Percentiles rank a stretch among this genome's conserved stretches.
phyloP scores from a whole-genome alignment of 1,140 invertebrate species.

The Ooceraea biroi region DNA sequence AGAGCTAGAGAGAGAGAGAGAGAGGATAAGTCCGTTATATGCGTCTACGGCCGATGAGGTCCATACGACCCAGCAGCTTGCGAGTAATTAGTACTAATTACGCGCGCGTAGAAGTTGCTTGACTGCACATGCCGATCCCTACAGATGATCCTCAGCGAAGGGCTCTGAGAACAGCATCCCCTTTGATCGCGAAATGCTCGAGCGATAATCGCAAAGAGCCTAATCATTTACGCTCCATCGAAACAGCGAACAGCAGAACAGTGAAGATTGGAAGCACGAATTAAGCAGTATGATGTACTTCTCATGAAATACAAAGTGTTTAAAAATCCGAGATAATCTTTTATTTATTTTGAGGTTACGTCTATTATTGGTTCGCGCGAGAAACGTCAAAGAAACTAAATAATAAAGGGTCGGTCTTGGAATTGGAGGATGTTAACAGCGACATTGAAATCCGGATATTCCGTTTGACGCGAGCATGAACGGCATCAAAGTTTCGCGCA shows the following conservation, averaged over 20 bases:
- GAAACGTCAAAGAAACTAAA: not conserved
- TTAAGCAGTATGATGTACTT: not conserved
- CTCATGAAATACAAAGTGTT: no score
- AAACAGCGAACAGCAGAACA: not conserved
- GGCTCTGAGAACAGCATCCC: slow-evolving; percentile 1
- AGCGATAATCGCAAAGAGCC: slow-evolving; percentile 12
- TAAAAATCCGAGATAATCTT: no score
- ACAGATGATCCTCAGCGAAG: slow-evolving; percentile 32
- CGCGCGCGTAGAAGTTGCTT: slow-evolving; percentile 34
- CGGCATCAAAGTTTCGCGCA: slow-evolving; percentile 15
- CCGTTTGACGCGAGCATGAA: not conserved
- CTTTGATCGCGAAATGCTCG: slow-evolving; percentile 41
- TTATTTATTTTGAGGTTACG: no score
- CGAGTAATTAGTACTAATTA: slow-evolving; percentile 54
- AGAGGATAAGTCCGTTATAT: slow-evolving; percentile 34
- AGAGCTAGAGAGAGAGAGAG: no score
- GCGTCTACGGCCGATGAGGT: slow-evolving; percentile 38
- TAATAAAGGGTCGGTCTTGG: not conserved
- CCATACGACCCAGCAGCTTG: slow-evolving; percentile 42
- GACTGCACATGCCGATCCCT: slow-evolving; percentile 41
- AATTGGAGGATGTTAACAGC: slow-evolving; percentile 16
- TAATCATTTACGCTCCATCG: slow-evolving; percentile 4
- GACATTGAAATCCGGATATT: slow-evolving; percentile 3
- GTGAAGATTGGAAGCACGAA: not conserved
- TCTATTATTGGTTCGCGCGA: not conserved